These are phyloP conservation scores for Cichladusa arquata DNA, from an alignment of 2,113 vertebrate genomes.

Conservation along the genomic window DNA sequence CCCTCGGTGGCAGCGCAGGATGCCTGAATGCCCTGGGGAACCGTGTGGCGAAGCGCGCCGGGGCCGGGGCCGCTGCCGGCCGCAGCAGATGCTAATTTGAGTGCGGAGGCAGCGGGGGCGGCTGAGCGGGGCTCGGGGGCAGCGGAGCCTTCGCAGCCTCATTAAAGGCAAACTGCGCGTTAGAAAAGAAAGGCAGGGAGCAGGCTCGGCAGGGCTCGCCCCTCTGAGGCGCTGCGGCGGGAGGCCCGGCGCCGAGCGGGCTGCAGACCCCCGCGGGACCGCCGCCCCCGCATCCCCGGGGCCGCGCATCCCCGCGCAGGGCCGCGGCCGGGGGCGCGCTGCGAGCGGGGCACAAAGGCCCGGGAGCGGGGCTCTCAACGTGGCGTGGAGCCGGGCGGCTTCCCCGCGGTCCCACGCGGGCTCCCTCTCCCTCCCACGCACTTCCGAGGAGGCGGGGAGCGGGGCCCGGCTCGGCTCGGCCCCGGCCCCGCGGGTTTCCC, in stretches of 20 bases:
- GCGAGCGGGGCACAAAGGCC: neutral
- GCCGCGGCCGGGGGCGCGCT: neutral
- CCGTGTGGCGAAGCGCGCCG: constrained; percentile 34
- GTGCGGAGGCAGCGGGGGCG: neutral
- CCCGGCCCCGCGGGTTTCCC: neutral
- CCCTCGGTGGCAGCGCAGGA: constrained; percentile 44
- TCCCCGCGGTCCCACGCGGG: neutral
- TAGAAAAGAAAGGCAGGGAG: neutral
- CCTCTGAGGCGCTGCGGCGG: neutral
- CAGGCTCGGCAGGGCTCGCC: neutral
- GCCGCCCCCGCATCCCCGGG: neutral
- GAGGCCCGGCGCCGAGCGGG: neutral
- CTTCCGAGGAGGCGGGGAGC: neutral
- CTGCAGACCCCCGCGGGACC: neutral
- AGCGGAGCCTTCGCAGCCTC: neutral
- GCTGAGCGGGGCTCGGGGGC: neutral
- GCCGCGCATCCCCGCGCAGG: neutral
- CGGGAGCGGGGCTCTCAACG: neutral
- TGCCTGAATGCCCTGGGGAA: constrained; percentile 54
- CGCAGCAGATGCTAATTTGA: constrained; percentile 43
- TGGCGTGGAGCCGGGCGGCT: neutral
- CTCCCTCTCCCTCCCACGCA: neutral
- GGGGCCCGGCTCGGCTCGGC: neutral
- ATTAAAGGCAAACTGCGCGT: neutral
- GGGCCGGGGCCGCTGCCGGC: constrained; percentile 4